Evolutionary conservation across 2,888 invertebrate genomes (phyloP).

Genomic region (Ormia ochracea): DNA sequence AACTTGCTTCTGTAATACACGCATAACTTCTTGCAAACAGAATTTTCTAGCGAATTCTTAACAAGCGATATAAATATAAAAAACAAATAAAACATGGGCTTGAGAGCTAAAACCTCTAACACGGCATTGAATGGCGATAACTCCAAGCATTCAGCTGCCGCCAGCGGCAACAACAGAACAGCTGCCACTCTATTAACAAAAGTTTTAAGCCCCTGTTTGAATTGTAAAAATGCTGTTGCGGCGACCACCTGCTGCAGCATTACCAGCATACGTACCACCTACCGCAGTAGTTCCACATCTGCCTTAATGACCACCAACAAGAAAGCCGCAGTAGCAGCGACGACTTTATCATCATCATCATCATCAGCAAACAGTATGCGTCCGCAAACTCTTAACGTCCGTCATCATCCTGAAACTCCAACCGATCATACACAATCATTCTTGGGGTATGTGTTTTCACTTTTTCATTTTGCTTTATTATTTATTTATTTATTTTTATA

Average conservation of each 20-base stretch:
- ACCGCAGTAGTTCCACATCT: slow-evolving; percentile 72
- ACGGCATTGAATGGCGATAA: slow-evolving; percentile 16
- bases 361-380: slow-evolving; percentile 63
- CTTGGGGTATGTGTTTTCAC: slow-evolving; percentile 76
- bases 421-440: slow-evolving; percentile 74
- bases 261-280: slow-evolving; percentile 63
- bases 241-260: slow-evolving; percentile 55
- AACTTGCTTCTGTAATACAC: too few species aligned
- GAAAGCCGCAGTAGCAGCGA: neutral
- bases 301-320: slow-evolving; percentile 65
- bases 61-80: neutral
- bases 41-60: neutral
- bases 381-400: slow-evolving; percentile 75
- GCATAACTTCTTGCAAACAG: neutral
- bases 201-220: slow-evolving; percentile 5
- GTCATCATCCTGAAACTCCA: slow-evolving; percentile 73
- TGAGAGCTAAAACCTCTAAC: slow-evolving; percentile 59
- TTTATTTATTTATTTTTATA: too few species aligned
- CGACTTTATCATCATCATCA: slow-evolving; percentile 45
- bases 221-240: slow-evolving; percentile 24
- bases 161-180: neutral
- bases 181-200: neutral
- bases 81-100: slow-evolving; percentile 48
- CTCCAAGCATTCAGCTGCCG: neutral
- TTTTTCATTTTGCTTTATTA: slow-evolving; percentile 56